Conservation (phyloP, 37 sponge, comb jelly and placozoan species). For the Halisarca cf. caerulea region DNA sequence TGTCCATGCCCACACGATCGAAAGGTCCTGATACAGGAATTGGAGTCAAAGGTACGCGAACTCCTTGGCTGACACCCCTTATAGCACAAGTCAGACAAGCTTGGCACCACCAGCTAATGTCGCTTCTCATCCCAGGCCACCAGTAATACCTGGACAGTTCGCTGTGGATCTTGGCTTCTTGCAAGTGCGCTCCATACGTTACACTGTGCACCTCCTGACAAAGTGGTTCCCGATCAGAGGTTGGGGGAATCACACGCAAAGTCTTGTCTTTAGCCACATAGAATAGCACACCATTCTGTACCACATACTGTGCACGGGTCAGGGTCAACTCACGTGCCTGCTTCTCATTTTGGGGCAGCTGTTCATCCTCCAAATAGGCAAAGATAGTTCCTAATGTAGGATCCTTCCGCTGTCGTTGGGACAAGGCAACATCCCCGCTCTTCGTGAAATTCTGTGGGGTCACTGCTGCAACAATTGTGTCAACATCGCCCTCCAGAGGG, state of each 20-base stretch:
- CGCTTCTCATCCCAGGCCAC: conserved; percentile 8
- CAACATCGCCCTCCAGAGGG: too few species aligned
- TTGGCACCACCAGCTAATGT: conserved; percentile 30
- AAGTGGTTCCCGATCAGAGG: not conserved
- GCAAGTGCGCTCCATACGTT: conserved; percentile 21
- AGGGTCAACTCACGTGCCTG: too few species aligned
- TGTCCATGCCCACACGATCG: conserved; percentile 3
- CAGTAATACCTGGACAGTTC: too few species aligned
- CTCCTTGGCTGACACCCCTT: conserved; percentile 18
- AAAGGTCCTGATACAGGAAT: conserved; percentile 52
- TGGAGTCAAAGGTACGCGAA: conserved; percentile 49
- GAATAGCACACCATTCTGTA: conserved; percentile 27
- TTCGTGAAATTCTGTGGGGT: too few species aligned
- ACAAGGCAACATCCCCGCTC: too few species aligned
- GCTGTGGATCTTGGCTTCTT: conserved; percentile 1
- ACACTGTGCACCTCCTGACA: conserved; percentile 34
- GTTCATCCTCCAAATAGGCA: too few species aligned
- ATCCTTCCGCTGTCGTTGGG: too few species aligned
- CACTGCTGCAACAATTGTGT: not conserved
- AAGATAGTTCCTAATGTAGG: too few species aligned
- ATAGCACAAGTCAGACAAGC: conserved; percentile 55
- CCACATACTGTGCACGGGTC: not conserved
- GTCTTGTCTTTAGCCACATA: conserved; percentile 2
- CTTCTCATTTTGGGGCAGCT: too few species aligned
- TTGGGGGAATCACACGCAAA: not conserved